Evolutionary conservation across 2,797 vertebrate genomes (phyloP), one percentile per base, ranked within the genome.

Genomic region (Sebastes miniatus): DNA sequence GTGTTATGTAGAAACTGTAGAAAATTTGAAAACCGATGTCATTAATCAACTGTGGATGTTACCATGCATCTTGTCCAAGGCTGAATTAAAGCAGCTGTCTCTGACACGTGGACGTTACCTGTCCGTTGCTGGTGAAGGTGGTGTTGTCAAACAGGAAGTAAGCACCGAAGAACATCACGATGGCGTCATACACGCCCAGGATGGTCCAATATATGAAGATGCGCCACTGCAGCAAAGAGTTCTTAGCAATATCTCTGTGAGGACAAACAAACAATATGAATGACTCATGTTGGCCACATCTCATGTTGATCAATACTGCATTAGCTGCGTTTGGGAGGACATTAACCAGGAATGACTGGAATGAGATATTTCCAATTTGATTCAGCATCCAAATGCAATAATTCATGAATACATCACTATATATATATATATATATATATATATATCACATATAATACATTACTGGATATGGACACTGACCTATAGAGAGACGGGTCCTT

Each of bases 101-200:
- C 1, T 22, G 61, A 22, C n/a, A 50, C 18, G 1, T 22, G 5
- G 31, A 2, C 0, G 47, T 85, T 95, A 96, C 95, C 95, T 96
- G 96, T 92, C 96, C 96, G 1, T 98, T 99, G 96, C 97, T 98
- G 95, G 97, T 97, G 94, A 99, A 96, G 59, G 96, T 92, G 66
- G 97, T 97, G 94, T 98, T 98, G 89, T 99, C 97, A 84, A 98
- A 98, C 91, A 99, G 95, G 93, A 98, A 97, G 93, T 98, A 99
- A 93, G 96, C 97, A 88, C 99, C 98, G 79, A 99, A 99, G 95
- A 99, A 99, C 96, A 99, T 99, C 63, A 99, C 97, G 29, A 97
- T 65, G 7, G 98, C 98, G 6, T 99, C 97, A 50, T 99, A 99
- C 6, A 98, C 93, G 7, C 99, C 98, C 78, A 99, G 93, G 86